phyloP scores from a whole-genome alignment of 2,888 invertebrate genomes.

The Harpalus rubripes region DNA sequence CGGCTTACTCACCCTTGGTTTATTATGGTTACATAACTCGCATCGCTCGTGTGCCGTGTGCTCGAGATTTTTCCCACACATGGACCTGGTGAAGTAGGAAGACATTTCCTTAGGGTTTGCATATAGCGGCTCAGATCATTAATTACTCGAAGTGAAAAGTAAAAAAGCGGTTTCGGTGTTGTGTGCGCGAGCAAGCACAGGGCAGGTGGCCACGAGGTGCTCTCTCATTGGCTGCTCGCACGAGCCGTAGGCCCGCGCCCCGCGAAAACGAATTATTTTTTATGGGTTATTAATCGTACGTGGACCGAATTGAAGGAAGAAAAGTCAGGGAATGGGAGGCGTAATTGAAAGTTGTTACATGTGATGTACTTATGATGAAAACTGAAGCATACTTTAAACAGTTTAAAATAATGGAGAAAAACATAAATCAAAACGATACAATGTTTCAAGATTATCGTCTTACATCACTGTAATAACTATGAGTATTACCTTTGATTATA shows the following conservation, averaged over 20 bases:
- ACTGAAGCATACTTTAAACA: background rate
- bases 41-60: too few species aligned
- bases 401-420: background rate
- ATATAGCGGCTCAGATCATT: slow-evolving; percentile 53
- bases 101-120: slow-evolving; percentile 50
- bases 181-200: slow-evolving; percentile 20
- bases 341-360: slow-evolving; percentile 10
- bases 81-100: slow-evolving; percentile 14
- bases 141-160: slow-evolving; percentile 42
- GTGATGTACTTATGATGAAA: background rate
- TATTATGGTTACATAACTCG: too few species aligned
- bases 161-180: slow-evolving; percentile 48
- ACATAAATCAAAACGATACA: background rate
- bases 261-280: slow-evolving; percentile 59
- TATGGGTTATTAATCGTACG: slow-evolving; percentile 63
- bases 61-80: slow-evolving; percentile 3
- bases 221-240: slow-evolving; percentile 56
- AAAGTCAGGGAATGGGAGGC: background rate
- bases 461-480: too few species aligned
- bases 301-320: slow-evolving; percentile 49
- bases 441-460: too few species aligned
- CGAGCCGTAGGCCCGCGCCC: slow-evolving; percentile 42
- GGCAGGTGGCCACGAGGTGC: slow-evolving; percentile 50
- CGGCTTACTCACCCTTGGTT: too few species aligned
- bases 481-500: too few species aligned